Base-by-base conservation (phyloP, 2,888 invertebrate genomes). In the Apodemia duryi region DNA sequence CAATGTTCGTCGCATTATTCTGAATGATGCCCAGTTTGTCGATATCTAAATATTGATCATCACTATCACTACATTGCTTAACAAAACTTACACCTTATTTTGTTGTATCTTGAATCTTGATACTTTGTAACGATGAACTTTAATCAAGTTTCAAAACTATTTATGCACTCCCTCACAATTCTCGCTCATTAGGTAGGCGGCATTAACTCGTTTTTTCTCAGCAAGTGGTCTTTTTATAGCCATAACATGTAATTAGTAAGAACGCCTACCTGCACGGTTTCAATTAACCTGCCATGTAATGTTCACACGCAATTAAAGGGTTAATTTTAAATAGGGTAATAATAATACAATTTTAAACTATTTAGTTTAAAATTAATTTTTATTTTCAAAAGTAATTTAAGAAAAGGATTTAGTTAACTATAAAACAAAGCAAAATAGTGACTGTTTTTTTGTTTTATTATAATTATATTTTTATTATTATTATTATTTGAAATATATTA, bases 51-150 rank as follows among this genome's bases (percentile, higher is more conserved):
- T n/a, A 9, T 13, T 54, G 28, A 54, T 5, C 29, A 32, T 4
- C 54, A 28, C 29, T 54, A 32, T 28, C 32, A 11, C 11, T 28
- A 54, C 52, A 52, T 9, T 52, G 6, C 9, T 28, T 52, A 52
- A 52, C 32, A 54, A 54, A 54, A 54, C 54, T 29, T 54, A 54
- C 28, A 11, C 54, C 54, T 54, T 54, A 29, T 54, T 54, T 29
- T 29, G 54, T 54, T 54, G 29, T 54, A 54, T 54, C 54, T 46
- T 46, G 46, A 46, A 46, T 46, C 46, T 29, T 54, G 54, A 54
- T 54, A 54, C 54, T 54, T 54, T 54, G 54, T 28, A 54, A 54
- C 54, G 54, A 54, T 54, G 54, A 54, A 54, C 29, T 54, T 54
- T 29, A 54, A 54, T 54, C 54, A 54, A 29, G 54, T 54, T 54